Evolutionary conservation across 2,888 invertebrate genomes (phyloP), one percentile per base, ranked within the genome.

Genomic region (Drosophila mulleri): DNA sequence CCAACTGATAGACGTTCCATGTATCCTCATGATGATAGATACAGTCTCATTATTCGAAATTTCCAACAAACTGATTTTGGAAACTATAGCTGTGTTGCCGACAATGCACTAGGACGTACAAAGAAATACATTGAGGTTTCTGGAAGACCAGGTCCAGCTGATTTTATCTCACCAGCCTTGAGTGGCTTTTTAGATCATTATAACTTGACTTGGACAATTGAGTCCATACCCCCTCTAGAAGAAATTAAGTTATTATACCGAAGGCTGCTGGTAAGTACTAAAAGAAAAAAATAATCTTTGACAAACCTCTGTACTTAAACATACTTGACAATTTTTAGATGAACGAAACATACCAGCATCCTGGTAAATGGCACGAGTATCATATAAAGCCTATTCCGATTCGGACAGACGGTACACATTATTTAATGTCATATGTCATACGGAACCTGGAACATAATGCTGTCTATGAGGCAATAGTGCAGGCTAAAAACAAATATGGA

Each of bases 401-500:
- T 52, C 85, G 93, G 62, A 90, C 91, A 20, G 92, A 92, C 72
- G 89, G 88, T 42, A 90, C 91, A 56, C 94, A 94, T 85, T 94
- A 94, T 80, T 92, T 94, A 78, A 95, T 96, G 91, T 93, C 94
- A 3, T 95, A 96, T 93, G 95, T 95, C 81, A 94, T 96, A 82
- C 93, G 93, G 39, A 94, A 94, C 32, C 93, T 96, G 75, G 94
- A 95, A 82, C 94, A 95, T 1, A 95, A 94, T 23, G 95, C 95
- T 1, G 95, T 95, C 26, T 96, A 96, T 92, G 96, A 96, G 86
- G 96, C 96, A 20, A 95, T 95, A 69, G 95, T 96, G 54, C 95
- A 96, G 89, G 96, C 96, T 56, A 96, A 95, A 94, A 96, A 96
- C 92, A 94, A 95, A 93, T 96, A 95, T 77, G 96, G 96, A 0